Conservation (phyloP, 2,888 invertebrate species). For the Mechanitis messenoides region DNA sequence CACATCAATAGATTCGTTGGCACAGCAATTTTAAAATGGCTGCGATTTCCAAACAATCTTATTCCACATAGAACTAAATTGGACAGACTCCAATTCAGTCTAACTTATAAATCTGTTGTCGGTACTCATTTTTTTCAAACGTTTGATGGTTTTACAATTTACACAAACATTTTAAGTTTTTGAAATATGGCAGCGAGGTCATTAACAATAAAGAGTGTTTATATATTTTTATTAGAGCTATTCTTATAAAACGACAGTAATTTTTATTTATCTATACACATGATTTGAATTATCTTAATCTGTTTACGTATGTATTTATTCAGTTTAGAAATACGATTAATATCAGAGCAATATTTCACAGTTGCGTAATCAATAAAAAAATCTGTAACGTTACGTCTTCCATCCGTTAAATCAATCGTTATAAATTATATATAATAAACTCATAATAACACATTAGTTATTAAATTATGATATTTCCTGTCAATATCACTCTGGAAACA, state of each 20-base stretch:
- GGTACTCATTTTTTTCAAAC: conserved; percentile 19
- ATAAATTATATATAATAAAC: no score
- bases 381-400: no score
- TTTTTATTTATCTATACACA: not conserved
- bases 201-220: conserved; percentile 8
- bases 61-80: conserved; percentile 27
- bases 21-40: conserved; percentile 24
- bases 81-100: conserved; percentile 29
- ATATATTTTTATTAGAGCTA: conserved; percentile 7
- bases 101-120: conserved; percentile 27
- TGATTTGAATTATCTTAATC: no score
- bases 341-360: no score
- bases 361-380: no score
- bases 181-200: conserved; percentile 6
- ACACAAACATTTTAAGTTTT: conserved; percentile 2
- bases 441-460: no score
- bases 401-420: no score
- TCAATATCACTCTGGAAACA: conserved; percentile 12
- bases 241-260: not conserved
- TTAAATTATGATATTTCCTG: conserved; percentile 11
- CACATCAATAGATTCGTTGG: conserved; percentile 25
- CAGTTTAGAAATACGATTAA: no score
- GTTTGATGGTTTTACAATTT: conserved; percentile 13
- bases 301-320: no score
- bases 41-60: conserved; percentile 29